Evolutionary conservation across 2,888 invertebrate species (phyloP).

Genomic region (Aphrophora alni): DNA sequence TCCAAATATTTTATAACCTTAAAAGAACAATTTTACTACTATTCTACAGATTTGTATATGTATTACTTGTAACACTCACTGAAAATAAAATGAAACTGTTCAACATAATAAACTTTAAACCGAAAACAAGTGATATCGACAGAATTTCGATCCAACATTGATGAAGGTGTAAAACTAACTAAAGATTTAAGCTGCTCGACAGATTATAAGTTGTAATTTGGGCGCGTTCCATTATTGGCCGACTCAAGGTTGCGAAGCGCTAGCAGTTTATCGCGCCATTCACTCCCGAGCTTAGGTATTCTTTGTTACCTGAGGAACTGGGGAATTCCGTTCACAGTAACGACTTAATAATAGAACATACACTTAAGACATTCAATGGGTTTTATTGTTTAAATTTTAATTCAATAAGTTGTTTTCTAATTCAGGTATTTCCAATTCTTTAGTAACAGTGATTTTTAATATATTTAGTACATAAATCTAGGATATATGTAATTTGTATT

Average conservation of each 20-base stretch:
- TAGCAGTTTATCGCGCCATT: not conserved
- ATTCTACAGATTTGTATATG: too few species aligned
- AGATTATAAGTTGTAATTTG: slow-evolving; percentile 29
- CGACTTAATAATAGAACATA: not conserved
- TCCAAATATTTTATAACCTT: not conserved
- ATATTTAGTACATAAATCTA: too few species aligned
- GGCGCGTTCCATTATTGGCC: slow-evolving; percentile 28
- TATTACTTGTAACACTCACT: not conserved
- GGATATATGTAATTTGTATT: too few species aligned
- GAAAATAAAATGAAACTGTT: not conserved
- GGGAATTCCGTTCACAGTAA: not conserved
- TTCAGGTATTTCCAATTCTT: not conserved
- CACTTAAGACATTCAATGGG: not conserved
- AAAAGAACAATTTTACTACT: too few species aligned
- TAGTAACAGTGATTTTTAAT: too few species aligned
- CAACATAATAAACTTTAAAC: not conserved
- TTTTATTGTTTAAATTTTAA: not conserved
- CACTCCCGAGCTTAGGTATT: not conserved
- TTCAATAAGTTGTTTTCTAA: not conserved
- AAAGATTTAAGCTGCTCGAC: slow-evolving; percentile 7
- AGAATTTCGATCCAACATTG: slow-evolving; percentile 32
- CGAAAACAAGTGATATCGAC: not conserved
- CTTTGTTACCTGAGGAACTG: not conserved
- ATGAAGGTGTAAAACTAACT: slow-evolving; percentile 34
- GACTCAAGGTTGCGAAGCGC: slow-evolving; percentile 23